Percentiles rank a stretch among this genome's conserved stretches.
Evolutionary conservation across 1,140 invertebrate species (phyloP).

Genomic region (Asbolus verrucosus): DNA sequence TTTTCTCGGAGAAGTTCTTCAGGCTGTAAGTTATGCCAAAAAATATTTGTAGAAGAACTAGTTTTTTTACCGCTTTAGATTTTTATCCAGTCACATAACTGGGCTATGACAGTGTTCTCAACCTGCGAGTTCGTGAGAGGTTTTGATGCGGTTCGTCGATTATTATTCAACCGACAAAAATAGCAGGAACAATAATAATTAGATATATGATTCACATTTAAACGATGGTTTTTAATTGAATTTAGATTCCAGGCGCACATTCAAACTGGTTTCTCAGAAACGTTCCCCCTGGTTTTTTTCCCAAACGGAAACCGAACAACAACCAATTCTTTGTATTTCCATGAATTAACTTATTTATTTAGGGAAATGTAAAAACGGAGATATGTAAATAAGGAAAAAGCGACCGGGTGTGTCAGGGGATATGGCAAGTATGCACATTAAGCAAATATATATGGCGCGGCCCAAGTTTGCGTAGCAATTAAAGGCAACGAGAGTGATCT

Average conservation of each 20-base stretch:
- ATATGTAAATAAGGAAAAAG: background rate
- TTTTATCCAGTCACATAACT: constrained; percentile 27
- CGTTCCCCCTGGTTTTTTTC: too few species aligned
- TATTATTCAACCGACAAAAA: constrained; percentile 38
- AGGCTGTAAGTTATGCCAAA: background rate
- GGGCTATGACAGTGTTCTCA: constrained; percentile 24
- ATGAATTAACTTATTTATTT: background rate
- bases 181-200: constrained; percentile 35
- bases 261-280: too few species aligned
- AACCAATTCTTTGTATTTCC: background rate
- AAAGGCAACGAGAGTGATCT: constrained; percentile 24
- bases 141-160: constrained; percentile 26
- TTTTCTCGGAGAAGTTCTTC: background rate
- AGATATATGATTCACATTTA: constrained; percentile 7
- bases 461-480: constrained; percentile 27
- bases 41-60: constrained; percentile 17
- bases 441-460: background rate
- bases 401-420: background rate
- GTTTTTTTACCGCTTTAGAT: constrained; percentile 15
- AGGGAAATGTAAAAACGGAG: background rate
- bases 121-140: constrained; percentile 28
- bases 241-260: too few species aligned
- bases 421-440: constrained; percentile 2
- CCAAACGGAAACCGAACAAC: background rate
- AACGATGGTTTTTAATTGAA: constrained; percentile 4